These are phyloP conservation scores for Trinectes maculatus DNA, from an alignment of 2,113 vertebrate genomes.

Conservation along the genomic window DNA sequence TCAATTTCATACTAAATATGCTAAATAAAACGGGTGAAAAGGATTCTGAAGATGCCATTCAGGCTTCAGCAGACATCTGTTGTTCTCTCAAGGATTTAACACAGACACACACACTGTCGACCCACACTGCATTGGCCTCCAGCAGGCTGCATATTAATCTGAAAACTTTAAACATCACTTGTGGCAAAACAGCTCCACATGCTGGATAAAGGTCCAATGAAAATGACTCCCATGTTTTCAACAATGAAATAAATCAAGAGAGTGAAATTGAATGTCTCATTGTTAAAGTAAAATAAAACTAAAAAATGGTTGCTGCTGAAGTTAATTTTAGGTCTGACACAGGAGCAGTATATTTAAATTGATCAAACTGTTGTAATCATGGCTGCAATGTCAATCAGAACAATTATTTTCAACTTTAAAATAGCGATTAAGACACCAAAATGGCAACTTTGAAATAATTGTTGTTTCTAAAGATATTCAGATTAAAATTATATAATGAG, in stretches of 20 bases:
- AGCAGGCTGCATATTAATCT: conserved; percentile 13
- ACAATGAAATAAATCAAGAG: too few relatives aligned
- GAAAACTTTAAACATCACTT: not conserved
- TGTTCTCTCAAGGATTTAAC: too few relatives aligned
- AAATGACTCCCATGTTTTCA: too few relatives aligned
- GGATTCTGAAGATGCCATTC: not conserved
- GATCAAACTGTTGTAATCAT: too few relatives aligned
- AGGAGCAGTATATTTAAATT: too few relatives aligned
- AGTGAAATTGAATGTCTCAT: not conserved
- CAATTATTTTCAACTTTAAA: not conserved
- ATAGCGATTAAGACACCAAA: not conserved
- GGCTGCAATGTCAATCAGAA: too few relatives aligned
- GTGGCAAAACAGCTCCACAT: conserved; percentile 3
- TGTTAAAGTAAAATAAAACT: not conserved
- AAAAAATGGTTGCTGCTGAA: not conserved
- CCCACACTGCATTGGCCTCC: too few relatives aligned
- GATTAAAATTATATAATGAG: not conserved
- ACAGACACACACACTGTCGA: not conserved
- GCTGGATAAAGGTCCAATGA: conserved; percentile 1
- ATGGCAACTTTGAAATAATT: not conserved
- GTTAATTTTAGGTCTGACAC: too few relatives aligned
- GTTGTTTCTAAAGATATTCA: not conserved
- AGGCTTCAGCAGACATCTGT: not conserved
- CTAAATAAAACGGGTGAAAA: not conserved
- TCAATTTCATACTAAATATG: not conserved